phyloP scores from a whole-genome alignment of 2,113 vertebrate genomes.

The Sprattus sprattus region DNA sequence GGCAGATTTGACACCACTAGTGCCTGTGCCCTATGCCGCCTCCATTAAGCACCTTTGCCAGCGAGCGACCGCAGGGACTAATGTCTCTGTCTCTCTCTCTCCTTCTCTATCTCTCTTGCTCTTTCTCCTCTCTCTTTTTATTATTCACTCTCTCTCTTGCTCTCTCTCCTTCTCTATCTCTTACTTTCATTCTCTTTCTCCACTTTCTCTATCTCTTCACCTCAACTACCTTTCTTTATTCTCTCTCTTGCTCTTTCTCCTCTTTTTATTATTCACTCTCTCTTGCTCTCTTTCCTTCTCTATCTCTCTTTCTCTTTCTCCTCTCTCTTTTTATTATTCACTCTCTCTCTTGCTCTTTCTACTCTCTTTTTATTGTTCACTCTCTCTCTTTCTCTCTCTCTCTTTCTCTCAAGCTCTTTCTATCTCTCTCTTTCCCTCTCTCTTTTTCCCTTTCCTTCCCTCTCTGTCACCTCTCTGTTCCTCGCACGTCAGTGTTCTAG shows the following conservation, averaged over 20 bases:
- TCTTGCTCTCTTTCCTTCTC: not conserved
- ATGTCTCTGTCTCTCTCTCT: not conserved
- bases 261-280: not conserved
- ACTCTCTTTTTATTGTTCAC: too few relatives aligned
- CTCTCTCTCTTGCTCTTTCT: not conserved
- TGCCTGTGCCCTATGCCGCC: not conserved
- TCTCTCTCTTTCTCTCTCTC: not conserved
- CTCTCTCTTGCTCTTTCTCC: not conserved
- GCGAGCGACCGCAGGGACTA: not conserved
- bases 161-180: not conserved
- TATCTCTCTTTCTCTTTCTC: not conserved
- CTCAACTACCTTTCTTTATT: not conserved
- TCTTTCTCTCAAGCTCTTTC: not conserved
- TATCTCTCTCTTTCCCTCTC: not conserved
- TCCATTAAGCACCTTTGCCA: not conserved
- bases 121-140: not conserved
- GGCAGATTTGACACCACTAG: not conserved
- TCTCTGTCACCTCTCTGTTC: not conserved
- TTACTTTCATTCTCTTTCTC: too few relatives aligned
- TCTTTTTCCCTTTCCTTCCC: not conserved
- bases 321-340: not conserved
- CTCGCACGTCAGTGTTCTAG: not conserved
- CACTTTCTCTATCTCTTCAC: not conserved
- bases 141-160: not conserved
- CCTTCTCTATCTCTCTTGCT: not conserved